Percentiles rank a stretch among this genome's conserved stretches.
Conservation (phyloP, 2,888 invertebrate species). For the Galeruca laticollis region DNA sequence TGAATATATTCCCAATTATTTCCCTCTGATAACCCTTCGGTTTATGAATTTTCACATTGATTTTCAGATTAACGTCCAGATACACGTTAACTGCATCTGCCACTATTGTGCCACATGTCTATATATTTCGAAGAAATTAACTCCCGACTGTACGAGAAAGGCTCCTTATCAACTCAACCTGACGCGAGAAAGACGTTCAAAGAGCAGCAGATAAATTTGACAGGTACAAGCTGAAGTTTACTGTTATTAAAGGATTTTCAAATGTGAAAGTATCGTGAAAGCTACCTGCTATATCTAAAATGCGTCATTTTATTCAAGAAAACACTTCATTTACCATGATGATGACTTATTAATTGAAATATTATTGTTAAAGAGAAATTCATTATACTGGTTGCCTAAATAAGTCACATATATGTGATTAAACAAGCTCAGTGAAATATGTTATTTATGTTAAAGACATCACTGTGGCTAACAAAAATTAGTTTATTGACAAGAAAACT, state of each 20-base stretch:
- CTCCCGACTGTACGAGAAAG: conserved; percentile 36
- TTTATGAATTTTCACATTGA: conserved; percentile 22
- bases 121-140: conserved; percentile 55
- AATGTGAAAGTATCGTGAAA: background rate
- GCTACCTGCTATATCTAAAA: background rate
- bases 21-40: conserved; percentile 16
- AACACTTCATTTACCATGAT: no score
- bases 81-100: conserved; percentile 41
- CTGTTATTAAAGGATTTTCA: conserved; percentile 44
- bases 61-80: conserved; percentile 36
- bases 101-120: conserved; percentile 50
- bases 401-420: no score
- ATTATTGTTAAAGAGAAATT: no score
- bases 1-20: background rate
- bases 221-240: conserved; percentile 51
- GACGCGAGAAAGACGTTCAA: conserved; percentile 53
- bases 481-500: no score
- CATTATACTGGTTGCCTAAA: no score
- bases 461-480: no score
- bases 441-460: no score
- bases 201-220: conserved; percentile 54
- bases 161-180: conserved; percentile 33
- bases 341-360: no score
- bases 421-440: no score
- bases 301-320: background rate